phyloP scores from a whole-genome alignment of 2,888 invertebrate genomes.

The Ryuthela nishihirai region DNA sequence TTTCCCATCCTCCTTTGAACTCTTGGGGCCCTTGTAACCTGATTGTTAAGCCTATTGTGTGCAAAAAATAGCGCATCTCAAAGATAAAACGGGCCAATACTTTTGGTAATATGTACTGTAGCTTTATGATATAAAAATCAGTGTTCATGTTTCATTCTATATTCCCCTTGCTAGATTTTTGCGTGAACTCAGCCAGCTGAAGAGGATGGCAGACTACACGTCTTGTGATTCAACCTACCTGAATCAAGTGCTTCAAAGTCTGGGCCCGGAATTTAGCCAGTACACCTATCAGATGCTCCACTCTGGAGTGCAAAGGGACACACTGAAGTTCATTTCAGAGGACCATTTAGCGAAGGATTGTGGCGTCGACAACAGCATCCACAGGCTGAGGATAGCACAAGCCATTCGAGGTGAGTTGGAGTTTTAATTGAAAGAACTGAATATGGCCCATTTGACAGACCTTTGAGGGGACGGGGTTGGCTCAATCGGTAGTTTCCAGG shows the following conservation, averaged over 20 bases:
- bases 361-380: slow-evolving; percentile 89
- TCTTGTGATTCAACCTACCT: slow-evolving; percentile 89
- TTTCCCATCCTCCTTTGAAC: too few species aligned
- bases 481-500: too few species aligned
- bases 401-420: slow-evolving; percentile 32
- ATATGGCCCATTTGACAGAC: too few species aligned
- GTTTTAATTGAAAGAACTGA: too few species aligned
- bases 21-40: too few species aligned
- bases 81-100: too few species aligned
- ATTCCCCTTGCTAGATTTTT: slow-evolving; percentile 65
- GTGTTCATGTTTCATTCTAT: too few species aligned
- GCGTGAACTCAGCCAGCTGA: slow-evolving; percentile 84
- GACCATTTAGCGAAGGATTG: slow-evolving; percentile 89
- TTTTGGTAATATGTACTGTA: too few species aligned
- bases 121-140: too few species aligned
- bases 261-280: slow-evolving; percentile 86
- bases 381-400: slow-evolving; percentile 70
- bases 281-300: slow-evolving; percentile 96
- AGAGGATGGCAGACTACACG: slow-evolving; percentile 94
- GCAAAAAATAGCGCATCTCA: too few species aligned
- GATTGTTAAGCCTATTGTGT: too few species aligned
- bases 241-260: slow-evolving; percentile 73
- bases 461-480: too few species aligned
- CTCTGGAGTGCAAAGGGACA: slow-evolving; percentile 88
- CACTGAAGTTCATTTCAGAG: slow-evolving; percentile 74